These are phyloP conservation scores for Ferdinandea cuprea DNA, from an alignment of 2,888 invertebrate genomes.

Conservation along the genomic window DNA sequence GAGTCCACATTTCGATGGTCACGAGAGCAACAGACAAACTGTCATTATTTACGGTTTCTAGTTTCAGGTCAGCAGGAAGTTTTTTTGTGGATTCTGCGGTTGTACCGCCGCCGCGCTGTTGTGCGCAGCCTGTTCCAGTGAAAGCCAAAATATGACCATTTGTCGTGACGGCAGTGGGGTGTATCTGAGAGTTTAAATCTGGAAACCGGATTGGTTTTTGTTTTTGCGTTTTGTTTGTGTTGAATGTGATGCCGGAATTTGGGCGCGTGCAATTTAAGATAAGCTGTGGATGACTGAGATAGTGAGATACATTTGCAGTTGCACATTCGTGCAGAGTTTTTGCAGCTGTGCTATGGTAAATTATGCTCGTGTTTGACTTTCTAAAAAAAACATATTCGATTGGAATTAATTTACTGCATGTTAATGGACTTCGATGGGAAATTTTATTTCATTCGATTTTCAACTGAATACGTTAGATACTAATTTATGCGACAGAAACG, in stretches of 20 bases:
- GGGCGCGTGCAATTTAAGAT: slow-evolving; percentile 68
- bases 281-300: slow-evolving; percentile 36
- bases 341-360: slow-evolving; percentile 12
- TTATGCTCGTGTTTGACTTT: slow-evolving; percentile 68
- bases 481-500: slow-evolving; percentile 40
- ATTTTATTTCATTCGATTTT: slow-evolving; percentile 2
- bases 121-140: no score
- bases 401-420: slow-evolving; percentile 60
- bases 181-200: slow-evolving; percentile 62
- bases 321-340: neutral
- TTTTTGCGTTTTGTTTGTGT: neutral
- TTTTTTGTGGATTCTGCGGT: slow-evolving; percentile 47
- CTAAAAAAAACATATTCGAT: slow-evolving; percentile 57
- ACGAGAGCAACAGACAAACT: slow-evolving; percentile 33
- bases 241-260: slow-evolving; percentile 46
- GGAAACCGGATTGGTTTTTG: slow-evolving; percentile 53
- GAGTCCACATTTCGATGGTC: slow-evolving; percentile 51
- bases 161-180: slow-evolving; percentile 37
- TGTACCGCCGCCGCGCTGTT: no score
- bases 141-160: slow-evolving; percentile 67
- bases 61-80: slow-evolving; percentile 53
- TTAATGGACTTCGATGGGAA: slow-evolving; percentile 38
- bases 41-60: slow-evolving; percentile 41
- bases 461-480: slow-evolving; percentile 38
- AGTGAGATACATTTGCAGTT: neutral